Evolutionary conservation across 2,113 vertebrate species (phyloP).

Genomic region (Turdus rufiventris): DNA sequence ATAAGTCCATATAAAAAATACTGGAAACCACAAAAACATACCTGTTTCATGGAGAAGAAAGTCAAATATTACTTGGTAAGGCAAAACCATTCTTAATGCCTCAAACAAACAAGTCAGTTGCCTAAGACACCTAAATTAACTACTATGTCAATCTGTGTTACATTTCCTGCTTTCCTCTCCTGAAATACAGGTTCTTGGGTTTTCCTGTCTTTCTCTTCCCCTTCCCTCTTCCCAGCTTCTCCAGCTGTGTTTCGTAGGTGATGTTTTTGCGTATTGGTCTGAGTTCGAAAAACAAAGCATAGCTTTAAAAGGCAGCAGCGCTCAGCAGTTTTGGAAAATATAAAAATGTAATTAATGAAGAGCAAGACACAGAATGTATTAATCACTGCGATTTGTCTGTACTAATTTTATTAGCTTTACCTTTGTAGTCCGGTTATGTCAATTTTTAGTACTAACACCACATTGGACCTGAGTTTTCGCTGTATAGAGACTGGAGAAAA

Average conservation of each 20-base stretch:
- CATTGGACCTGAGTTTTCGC: neutral
- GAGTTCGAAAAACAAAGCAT: neutral
- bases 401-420: neutral
- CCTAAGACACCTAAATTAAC: neutral
- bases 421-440: neutral
- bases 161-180: neutral
- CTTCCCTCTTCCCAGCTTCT: neutral
- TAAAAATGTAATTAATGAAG: neutral
- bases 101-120: neutral
- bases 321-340: neutral
- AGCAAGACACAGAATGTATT: neutral
- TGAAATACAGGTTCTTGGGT: neutral
- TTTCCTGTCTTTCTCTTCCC: neutral
- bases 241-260: neutral
- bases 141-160: fast-evolving
- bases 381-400: neutral
- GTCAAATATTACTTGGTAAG: neutral
- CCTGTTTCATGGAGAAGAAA: neutral
- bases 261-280: neutral
- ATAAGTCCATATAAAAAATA: neutral
- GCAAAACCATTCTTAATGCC: neutral
- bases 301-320: neutral
- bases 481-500: neutral
- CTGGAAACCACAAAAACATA: neutral
- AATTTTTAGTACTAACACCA: neutral